Evolutionary conservation across 2,888 invertebrate species (phyloP).

Genomic region (Lasioglossum vierecki): DNA sequence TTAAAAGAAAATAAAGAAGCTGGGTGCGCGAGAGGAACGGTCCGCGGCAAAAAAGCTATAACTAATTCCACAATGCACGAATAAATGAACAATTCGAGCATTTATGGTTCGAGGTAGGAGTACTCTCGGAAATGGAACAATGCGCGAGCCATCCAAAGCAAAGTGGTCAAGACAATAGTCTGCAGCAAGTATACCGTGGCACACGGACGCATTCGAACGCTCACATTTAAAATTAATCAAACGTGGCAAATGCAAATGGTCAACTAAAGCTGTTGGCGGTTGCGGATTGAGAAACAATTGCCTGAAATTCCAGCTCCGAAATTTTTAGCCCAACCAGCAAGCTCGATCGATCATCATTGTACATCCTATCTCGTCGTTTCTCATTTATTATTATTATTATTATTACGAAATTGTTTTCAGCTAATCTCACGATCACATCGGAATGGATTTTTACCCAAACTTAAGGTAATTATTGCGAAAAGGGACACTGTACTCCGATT

Average conservation of each 20-base stretch:
- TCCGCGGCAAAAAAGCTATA: conserved; percentile 11
- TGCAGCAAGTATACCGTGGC: conserved; percentile 22
- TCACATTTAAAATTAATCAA: conserved; percentile 21
- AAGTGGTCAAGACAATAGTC: conserved; percentile 23
- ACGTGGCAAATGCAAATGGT: conserved; percentile 16
- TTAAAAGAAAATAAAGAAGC: not conserved
- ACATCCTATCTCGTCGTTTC: not conserved
- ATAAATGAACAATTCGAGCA: conserved; percentile 18
- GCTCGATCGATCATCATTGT: not conserved
- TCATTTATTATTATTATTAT: not conserved
- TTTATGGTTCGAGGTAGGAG: conserved; percentile 12
- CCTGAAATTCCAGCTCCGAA: not conserved
- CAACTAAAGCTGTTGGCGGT: conserved; percentile 21
- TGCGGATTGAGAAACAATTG: conserved; percentile 5
- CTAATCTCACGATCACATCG: too few species aligned
- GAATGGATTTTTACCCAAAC: not conserved
- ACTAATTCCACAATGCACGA: conserved; percentile 15
- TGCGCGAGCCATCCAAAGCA: conserved; percentile 19
- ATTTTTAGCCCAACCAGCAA: not conserved
- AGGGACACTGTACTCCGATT: too few species aligned
- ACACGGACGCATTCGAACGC: conserved; percentile 12
- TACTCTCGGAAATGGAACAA: conserved; percentile 15
- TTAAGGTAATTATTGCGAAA: not conserved
- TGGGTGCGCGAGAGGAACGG: not conserved
- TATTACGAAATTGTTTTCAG: too few species aligned